Evolutionary conservation across 2,888 invertebrate species (phyloP), one percentile per base, ranked within the genome.

Genomic region (Melolontha melolontha): DNA sequence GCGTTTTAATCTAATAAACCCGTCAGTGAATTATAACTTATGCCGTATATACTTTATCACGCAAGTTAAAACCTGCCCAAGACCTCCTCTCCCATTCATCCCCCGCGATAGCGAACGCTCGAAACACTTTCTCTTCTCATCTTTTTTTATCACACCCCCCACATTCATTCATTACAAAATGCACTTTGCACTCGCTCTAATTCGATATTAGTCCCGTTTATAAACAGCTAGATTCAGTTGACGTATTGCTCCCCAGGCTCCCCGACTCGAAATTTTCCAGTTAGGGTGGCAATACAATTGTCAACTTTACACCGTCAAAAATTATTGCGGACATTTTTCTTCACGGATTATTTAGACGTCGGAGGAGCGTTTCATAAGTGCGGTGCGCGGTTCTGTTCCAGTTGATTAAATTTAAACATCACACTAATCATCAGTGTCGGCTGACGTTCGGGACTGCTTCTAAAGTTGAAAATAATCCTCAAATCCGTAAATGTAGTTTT

Each of bases 291-390:
- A 22, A 75, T 68, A 77, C 81, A 81, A 82, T 82, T 82, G 82
- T 81, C 82, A 81, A 81, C 80, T 81, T 81, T 79, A 81, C 82
- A 81, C 81, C 79, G 76, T 77, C 76, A 77, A 76, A 79, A 82
- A 76, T 82, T 81, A 82, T 82, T 74, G 76, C 79, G 66, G 76
- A 77, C 79, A 82, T 82, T 82, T 81, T 82, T 82, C 81, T 80
- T 34, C 78, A 52, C 42, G 42, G 22, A 27, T 57, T 57, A 41
- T 11, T 41, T 17, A 17, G 54, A 14, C 22, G 40, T 39, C 11
- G 40, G 40, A 54, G 34, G 66, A 74, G 74, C 75, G 74, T 76
- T 75, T 76, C 74, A 72, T 70, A 71, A 71, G 40, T 40, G 11
- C 12, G 16, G 40, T 76, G 75, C 73, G 73, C 70, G 75, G 74